A percentile compares a stretch with the other conserved stretches of the same genome.
Conservation (phyloP, 2,113 vertebrate genomes). For the Turnix velox region DNA sequence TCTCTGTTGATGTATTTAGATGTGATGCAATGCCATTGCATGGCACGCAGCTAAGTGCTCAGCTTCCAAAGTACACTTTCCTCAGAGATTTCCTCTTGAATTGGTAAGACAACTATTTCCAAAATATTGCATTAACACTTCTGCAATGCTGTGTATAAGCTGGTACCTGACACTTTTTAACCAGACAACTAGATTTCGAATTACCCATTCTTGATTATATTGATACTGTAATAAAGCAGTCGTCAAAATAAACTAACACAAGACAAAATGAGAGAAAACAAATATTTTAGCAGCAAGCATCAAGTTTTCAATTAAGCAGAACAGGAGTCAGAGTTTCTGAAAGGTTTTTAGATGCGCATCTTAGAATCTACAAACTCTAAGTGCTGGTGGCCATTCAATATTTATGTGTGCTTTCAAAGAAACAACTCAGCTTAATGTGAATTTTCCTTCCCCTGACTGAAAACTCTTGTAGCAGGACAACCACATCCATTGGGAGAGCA, state of each 20-base stretch:
- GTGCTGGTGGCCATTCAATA: constrained; percentile 2
- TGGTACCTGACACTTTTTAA: not conserved
- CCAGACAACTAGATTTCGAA: not conserved
- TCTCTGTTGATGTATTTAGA: not conserved
- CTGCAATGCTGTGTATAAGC: not conserved
- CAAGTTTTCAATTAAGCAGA: constrained; percentile 47
- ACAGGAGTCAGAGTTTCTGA: not conserved
- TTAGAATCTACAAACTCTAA: constrained; percentile 16
- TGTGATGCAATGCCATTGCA: not conserved
- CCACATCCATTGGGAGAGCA: constrained; percentile 75
- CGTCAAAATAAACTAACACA: constrained; percentile 45
- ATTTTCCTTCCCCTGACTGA: constrained; percentile 82
- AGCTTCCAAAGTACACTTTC: not conserved
- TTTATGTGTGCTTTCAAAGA: constrained; percentile 59
- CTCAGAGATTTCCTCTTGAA: not conserved
- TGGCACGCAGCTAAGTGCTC: not conserved
- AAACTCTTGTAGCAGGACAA: constrained; percentile 83
- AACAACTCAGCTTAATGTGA: constrained; percentile 56
- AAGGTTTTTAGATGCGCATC: not conserved
- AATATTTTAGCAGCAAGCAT: constrained; percentile 10
- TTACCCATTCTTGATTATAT: constrained; percentile 26
- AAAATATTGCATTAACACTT: not conserved
- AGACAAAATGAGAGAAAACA: constrained; percentile 25
- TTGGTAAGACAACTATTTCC: not conserved
- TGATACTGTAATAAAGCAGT: constrained; percentile 40